Base-by-base conservation (phyloP, 2,113 vertebrate species). In the Zosterops hypoxanthus region DNA sequence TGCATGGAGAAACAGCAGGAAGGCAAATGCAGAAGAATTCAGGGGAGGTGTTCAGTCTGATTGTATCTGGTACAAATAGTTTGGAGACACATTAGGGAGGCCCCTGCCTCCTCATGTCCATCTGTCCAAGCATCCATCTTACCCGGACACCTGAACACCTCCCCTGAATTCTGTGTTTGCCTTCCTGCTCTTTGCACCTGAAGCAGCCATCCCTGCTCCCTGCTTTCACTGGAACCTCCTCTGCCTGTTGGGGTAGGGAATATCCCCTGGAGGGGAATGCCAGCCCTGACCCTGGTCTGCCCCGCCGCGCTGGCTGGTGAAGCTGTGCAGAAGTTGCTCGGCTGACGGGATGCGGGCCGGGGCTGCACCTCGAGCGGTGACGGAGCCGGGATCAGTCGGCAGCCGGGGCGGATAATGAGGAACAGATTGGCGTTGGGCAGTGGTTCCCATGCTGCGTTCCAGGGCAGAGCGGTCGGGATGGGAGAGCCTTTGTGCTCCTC, bases 361-460 rank as follows among this genome's bases (percentile, higher is more conserved):
- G 86, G 55, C 75, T 3, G 13, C 1, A 46, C 39, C 16, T 60
- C 4, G 6, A 41, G 77, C 0, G 33, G 42, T 60, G 92, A 28
- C 13, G 39, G 91, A 86, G 86, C 68, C 2, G 34, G 88, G 79
- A 85, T 80, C 88, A 9, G 53, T 4, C 42, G 6, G 87, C 90
- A 89, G 84, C 71, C 17, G 3, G 60, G 73, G 18, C 0, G 46
- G 91, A 85, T 97, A 96, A 96, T 94, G 91, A 97, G 89, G 94
- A 97, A 89, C 95, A 97, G 95, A 97, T 85, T 70, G 6, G 57
- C 1, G 6, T 82, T 63, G 93, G 95, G 96, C 96, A 95, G 94
- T 5, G 11, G 59, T 76, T 95, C 81, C 61, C 81, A 53, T 69
- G 73, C 72, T 89, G 84, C 55, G 36, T 94, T 95, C 93, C 95